Evolutionary conservation across 2,888 invertebrate species (phyloP), one percentile per base, ranked within the genome.

Genomic region (Teleiodes luculella): DNA sequence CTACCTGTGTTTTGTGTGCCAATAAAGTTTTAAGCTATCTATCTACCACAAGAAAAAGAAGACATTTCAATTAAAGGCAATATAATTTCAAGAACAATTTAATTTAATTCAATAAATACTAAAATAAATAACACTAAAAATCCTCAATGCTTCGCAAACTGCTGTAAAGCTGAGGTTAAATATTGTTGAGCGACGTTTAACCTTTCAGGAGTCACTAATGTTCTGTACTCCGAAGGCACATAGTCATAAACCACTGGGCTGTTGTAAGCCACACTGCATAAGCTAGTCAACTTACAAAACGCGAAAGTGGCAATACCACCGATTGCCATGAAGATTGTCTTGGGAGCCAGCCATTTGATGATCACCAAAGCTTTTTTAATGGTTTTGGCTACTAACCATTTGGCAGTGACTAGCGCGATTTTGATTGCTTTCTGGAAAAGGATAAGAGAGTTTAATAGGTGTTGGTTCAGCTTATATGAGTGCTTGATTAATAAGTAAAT

Each of bases 81-180:
- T 6, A 4, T 24, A 24, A 24, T 24, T 24, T 24, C 6, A 4
- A 24, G 3, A 24, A 24, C 24, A 24, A 24, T 24, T 6, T n/a
- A n/a, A n/a, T 33, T 33, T 33, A 33, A 6, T 33, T 8, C 3
- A 33, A n/a, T 33, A 33, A n/a, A 8, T 33, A 33, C 8, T 33
- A 11, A 33, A 33, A 33, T 3, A 24, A 24, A 24, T 24, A 4
- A 24, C 24, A 4, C 3, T 24, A 24, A 3, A 24, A 3, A 24
- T 24, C 6, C 18, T 39, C 16, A 39, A 0, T 43, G 65, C 52
- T 72, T 63, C 0, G 65, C 64, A 50, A 91, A 92, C 63, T 90
- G 90, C 37, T 90, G 87, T 33, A 92, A 74, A 3, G 92, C 92
- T 37, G 80, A 84, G 41, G 83, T 70, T 0, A 92, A 80, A 45